Evolutionary conservation across 1,140 invertebrate species (phyloP).

Genomic region (Microplitis mediator): DNA sequence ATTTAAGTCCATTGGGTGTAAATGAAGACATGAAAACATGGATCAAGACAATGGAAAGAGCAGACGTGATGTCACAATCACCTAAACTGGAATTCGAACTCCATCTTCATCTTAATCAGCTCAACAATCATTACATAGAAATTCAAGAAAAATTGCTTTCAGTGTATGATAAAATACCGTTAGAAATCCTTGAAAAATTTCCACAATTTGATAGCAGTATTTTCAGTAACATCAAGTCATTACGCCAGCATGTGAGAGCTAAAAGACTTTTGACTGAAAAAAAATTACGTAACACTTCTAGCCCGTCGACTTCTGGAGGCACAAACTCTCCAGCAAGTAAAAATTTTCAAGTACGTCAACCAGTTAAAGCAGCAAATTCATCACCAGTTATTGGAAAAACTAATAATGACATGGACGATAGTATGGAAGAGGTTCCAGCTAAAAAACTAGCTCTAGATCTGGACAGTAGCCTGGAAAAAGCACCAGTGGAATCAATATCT

Average conservation of each 20-base stretch:
- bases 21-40: conserved; percentile 41
- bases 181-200: conserved; percentile 47
- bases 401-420: too few relatives aligned
- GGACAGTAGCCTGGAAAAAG: too few relatives aligned
- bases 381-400: too few relatives aligned
- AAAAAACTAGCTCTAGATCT: too few relatives aligned
- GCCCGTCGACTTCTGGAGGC: background rate
- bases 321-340: background rate
- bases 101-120: conserved; percentile 30
- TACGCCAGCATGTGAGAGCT: conserved; percentile 51
- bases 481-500: too few relatives aligned
- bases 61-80: conserved; percentile 28
- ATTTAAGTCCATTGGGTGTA: conserved; percentile 37
- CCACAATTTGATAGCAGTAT: conserved; percentile 46
- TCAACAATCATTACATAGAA: conserved; percentile 48
- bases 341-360: background rate
- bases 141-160: conserved; percentile 47
- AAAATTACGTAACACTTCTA: conserved; percentile 24
- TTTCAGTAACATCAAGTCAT: conserved; percentile 44
- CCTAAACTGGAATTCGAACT: conserved; percentile 38
- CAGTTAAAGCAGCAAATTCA: background rate
- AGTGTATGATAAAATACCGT: conserved; percentile 47
- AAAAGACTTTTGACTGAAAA: conserved; percentile 43
- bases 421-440: too few relatives aligned
- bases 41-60: conserved; percentile 36